Evolutionary conservation across 1,140 invertebrate genomes (phyloP), one percentile per base, ranked within the genome.

Genomic region (Drusus annulatus): DNA sequence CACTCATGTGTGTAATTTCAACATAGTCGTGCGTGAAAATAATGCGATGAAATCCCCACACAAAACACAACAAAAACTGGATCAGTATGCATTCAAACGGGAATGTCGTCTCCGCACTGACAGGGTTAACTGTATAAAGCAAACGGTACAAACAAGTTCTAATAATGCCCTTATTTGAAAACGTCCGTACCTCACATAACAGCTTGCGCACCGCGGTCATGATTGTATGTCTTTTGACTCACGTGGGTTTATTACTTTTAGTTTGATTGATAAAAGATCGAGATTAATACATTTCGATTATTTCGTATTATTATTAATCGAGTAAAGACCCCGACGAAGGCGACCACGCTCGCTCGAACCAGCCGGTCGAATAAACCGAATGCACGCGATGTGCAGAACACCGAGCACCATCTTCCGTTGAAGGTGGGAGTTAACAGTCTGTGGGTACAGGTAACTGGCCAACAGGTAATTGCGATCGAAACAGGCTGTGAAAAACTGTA

Each of bases 51-150:
- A 71, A 71, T 71, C 25, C 68, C 21, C 45, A 71, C 45, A 50
- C 28, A 36, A 60, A 65, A 65, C 62, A 45, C 62, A 16, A 28
- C 28, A 16, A 71, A 51, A 71, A 71, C 16, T 71, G 68, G 68
- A 50, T 71, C 68, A 52, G 21, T 16, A 7, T 13, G n/a, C 25
- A 3, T 19, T 6, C 17, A 3, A 60, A 60, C 16, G 8, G 19
- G 56, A 60, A 23, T 23, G 56, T 23, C 8, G 8, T 13, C 8
- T 60, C 17, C 36, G 10, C 17, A 17, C 1, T 6, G 54, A n/a
- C 25, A 21, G 54, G 54, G 54, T 21, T 56, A 56, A 56, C 54
- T 21, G 54, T 56, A 21, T 21, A 56, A 45, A n/a, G 19, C 19
- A 7, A 13, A 6, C 56, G 17, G 17, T 17, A 60, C 23, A 8